Conservation (phyloP, 2,113 vertebrate genomes). For the Sapayoa aenigma region DNA sequence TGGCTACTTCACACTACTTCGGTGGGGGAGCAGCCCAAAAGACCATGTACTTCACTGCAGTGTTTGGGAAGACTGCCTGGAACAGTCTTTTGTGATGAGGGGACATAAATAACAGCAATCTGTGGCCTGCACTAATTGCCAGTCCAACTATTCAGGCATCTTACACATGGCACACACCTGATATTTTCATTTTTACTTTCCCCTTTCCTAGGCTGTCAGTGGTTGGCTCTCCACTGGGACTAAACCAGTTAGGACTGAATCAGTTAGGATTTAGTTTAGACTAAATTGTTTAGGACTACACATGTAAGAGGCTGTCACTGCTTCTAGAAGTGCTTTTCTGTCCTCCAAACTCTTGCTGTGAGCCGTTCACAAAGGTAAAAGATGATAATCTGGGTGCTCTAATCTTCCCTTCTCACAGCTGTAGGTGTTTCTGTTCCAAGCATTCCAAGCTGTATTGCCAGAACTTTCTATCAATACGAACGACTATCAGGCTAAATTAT, state of each 20-base stretch:
- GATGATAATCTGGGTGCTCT: neutral
- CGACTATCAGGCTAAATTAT: neutral
- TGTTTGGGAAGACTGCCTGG: neutral
- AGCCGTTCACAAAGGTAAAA: neutral
- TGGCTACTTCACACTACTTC: neutral
- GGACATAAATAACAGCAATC: neutral
- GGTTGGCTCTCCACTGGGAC: neutral
- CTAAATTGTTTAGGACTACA: neutral
- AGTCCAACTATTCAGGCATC: neutral
- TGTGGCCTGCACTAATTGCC: neutral
- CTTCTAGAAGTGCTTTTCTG: neutral
- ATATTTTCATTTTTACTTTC: neutral
- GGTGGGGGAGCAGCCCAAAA: neutral
- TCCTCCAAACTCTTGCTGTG: neutral
- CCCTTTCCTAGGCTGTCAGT: neutral
- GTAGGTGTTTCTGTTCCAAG: neutral
- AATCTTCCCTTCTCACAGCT: neutral
- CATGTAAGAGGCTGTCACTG: neutral
- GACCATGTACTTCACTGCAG: neutral
- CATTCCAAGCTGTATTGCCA: neutral
- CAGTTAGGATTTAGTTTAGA: too few relatives aligned
- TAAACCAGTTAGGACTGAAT: neutral
- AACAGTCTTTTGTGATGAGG: neutral
- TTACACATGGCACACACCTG: neutral
- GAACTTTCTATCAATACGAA: neutral